Percentiles rank a stretch among this genome's conserved stretches.
phyloP scores from a whole-genome alignment of 2,113 vertebrate genomes.

The Neotragus pygmaeus region DNA sequence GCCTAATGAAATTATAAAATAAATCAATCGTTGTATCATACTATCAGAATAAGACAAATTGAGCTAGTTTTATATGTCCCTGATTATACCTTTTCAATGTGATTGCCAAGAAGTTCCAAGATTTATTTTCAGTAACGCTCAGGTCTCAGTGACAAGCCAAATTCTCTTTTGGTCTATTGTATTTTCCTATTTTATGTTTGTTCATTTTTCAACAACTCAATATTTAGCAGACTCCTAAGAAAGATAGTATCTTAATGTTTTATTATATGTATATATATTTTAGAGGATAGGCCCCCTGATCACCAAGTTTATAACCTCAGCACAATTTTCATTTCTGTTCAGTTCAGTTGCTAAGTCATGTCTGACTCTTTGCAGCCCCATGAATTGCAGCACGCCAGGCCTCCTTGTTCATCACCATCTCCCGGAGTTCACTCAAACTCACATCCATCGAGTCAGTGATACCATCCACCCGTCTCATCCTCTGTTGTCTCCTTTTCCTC shows the following conservation, averaged over 20 bases:
- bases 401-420: too few relatives aligned
- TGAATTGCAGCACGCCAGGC: too few relatives aligned
- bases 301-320: neutral
- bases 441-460: fast-evolving
- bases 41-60: neutral
- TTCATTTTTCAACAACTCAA: neutral
- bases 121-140: neutral
- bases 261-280: neutral
- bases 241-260: neutral
- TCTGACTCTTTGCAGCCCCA: too few relatives aligned
- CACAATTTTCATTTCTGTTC: neutral
- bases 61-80: neutral
- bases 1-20: neutral
- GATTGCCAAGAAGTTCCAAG: neutral
- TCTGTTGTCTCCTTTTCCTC: too few relatives aligned
- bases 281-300: neutral
- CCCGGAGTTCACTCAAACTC: too few relatives aligned
- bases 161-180: neutral
- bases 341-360: too few relatives aligned
- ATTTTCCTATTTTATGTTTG: neutral
- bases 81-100: neutral
- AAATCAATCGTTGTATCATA: neutral
- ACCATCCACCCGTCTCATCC: too few relatives aligned
- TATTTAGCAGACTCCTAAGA: neutral
- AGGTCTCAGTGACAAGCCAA: neutral